Conservation (phyloP, 2,888 invertebrate species). For the Melanophora roralis region DNA sequence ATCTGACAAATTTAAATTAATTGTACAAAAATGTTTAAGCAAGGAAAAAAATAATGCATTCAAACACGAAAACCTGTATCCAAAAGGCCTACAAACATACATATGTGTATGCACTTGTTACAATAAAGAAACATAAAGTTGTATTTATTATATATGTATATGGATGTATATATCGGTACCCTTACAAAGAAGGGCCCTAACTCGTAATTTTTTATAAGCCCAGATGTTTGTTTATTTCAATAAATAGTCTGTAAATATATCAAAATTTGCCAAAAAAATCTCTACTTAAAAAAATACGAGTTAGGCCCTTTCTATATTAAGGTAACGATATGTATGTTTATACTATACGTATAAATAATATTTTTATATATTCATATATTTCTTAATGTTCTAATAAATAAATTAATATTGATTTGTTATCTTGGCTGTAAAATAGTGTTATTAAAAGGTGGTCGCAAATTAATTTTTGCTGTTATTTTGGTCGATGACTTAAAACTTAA, state of each 20-base stretch:
- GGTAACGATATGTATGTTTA: too few species aligned
- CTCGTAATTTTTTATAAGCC: too few species aligned
- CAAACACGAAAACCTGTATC: too few species aligned
- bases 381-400: not conserved
- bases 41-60: constrained; percentile 3
- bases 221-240: too few species aligned
- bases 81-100: not conserved
- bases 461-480: constrained; percentile 23
- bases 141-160: not conserved
- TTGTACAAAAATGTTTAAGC: constrained; percentile 52
- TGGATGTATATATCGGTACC: not conserved
- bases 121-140: too few species aligned
- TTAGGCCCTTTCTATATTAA: too few species aligned
- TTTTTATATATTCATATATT: too few species aligned
- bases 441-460: constrained; percentile 34
- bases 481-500: not conserved
- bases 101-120: not conserved
- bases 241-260: too few species aligned
- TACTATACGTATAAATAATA: not conserved
- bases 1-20: constrained; percentile 63
- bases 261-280: too few species aligned
- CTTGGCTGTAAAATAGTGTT: constrained; percentile 14
- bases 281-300: too few species aligned
- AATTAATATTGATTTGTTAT: constrained; percentile 14
- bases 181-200: too few species aligned